These are phyloP conservation scores for Dicyrtomina minuta DNA, from an alignment of 2,888 invertebrate species.

Conservation along the genomic window DNA sequence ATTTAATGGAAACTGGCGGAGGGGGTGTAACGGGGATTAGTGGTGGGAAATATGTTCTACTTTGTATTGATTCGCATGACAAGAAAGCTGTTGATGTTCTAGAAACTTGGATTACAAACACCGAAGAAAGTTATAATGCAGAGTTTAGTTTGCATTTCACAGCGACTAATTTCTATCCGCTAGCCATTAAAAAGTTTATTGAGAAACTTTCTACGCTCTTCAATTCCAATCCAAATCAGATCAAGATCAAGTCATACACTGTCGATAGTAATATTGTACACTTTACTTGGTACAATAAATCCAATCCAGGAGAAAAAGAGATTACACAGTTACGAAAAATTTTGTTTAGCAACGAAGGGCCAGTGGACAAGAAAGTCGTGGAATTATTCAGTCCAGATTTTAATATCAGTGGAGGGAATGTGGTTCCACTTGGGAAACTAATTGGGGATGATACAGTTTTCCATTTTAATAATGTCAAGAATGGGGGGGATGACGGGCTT, in stretches of 20 bases:
- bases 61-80: slow-evolving; percentile 14
- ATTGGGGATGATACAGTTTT: slow-evolving; percentile 42
- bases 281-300: slow-evolving; percentile 69
- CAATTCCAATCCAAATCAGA: slow-evolving; percentile 71
- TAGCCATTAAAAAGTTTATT: no score
- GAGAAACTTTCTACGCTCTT: slow-evolving; percentile 77
- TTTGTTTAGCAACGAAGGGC: slow-evolving; percentile 69
- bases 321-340: slow-evolving; percentile 71
- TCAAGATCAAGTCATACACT: slow-evolving; percentile 28
- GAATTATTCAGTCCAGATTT: slow-evolving; percentile 71
- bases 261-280: slow-evolving; percentile 31
- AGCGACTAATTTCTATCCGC: no score
- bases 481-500: slow-evolving; percentile 46
- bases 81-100: slow-evolving; percentile 64
- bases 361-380: slow-evolving; percentile 50
- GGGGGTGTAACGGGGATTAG: slow-evolving; percentile 18
- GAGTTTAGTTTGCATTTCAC: slow-evolving; percentile 79
- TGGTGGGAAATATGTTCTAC: slow-evolving; percentile 14
- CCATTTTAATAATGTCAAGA: slow-evolving; percentile 25
- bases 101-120: slow-evolving; percentile 58
- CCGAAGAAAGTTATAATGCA: slow-evolving; percentile 62
- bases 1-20: background rate
- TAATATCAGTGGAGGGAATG: slow-evolving; percentile 66
- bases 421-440: slow-evolving; percentile 62
- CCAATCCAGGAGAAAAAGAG: slow-evolving; percentile 59